Percentiles rank a stretch among this genome's conserved stretches.
Conservation (phyloP, 2,888 invertebrate species). For the Leucophenga montana region DNA sequence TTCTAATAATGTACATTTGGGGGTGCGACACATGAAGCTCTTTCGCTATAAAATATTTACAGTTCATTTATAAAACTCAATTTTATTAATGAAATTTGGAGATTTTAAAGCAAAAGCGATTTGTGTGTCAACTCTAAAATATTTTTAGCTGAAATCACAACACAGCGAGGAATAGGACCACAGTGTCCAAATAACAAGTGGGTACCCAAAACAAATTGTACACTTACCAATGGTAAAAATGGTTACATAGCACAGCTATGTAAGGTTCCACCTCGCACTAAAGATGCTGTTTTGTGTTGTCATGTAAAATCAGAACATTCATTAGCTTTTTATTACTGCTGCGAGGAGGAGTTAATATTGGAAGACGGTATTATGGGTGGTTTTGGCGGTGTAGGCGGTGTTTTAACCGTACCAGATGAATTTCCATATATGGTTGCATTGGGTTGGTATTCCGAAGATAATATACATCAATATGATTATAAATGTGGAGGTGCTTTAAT, state of each 20-base stretch:
- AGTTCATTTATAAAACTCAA: too few species aligned
- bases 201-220: background rate
- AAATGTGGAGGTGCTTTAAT: conserved; percentile 27
- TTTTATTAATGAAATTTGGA: too few species aligned
- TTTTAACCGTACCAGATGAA: conserved; percentile 21
- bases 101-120: too few species aligned
- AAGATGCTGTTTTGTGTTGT: background rate
- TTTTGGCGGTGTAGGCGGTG: conserved; percentile 18
- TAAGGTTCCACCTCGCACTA: background rate
- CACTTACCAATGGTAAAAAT: background rate
- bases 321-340: background rate
- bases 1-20: too few species aligned
- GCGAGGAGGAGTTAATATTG: background rate
- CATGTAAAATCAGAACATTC: background rate
- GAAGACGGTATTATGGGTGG: too few species aligned
- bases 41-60: too few species aligned
- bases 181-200: background rate
- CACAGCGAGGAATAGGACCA: background rate
- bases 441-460: conserved; percentile 9
- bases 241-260: background rate
- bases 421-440: conserved; percentile 32
- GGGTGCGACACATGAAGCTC: too few species aligned
- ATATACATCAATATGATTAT: background rate
- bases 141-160: too few species aligned
- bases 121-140: too few species aligned